Evolutionary conservation across 2,797 vertebrate genomes (phyloP), one percentile per base, ranked within the genome.

Genomic region (Lophotriccus pileatus): DNA sequence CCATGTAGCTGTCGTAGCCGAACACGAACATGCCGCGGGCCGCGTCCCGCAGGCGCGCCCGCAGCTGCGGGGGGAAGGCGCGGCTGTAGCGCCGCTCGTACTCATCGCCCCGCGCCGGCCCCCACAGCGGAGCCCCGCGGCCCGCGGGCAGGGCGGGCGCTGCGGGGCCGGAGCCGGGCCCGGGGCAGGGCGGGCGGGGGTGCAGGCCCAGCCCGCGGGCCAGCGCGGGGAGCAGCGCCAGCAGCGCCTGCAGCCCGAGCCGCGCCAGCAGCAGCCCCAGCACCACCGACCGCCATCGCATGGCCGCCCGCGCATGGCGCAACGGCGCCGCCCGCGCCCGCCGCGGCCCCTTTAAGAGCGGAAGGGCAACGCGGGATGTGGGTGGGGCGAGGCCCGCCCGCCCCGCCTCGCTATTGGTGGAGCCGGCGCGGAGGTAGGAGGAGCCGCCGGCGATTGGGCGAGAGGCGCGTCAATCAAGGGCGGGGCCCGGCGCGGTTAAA

Each of bases 1-100:
- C 98, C 99, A 99, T 99, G 98, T 99, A 99, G 97, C 99, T 99
- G 96, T 99, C 99, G 96, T 99, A 99, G 94, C 99, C 99, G 90
- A 99, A 99, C 76, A 98, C 98, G 96, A 99, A 99, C 99, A 99
- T 99, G 24, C 98, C 98, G 81, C 98, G 98, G 69, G 99, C 99
- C 97, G 98, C 98, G 87, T 97, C 98, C 91, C 98, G 99, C 98
- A 99, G 98, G 87, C 98, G 98, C 11, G 96, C 94, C 73, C 98
- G 98, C 44, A 99, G 98, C 15, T 98, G 96, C 83, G 98, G 97
- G 1, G 99, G 98, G 96, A 99, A 99, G 78, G 98, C 98, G 55
- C 98, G 97, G 97, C 99, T 99, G 92, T 98, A 98, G 59, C 98
- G 99, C 92, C 97, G 97, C 80, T 98, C 98, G 94, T 99, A 99